A percentile compares a stretch with the other conserved stretches of the same genome.
Evolutionary conservation across 2,797 vertebrate species (phyloP).

Genomic region (Amblyraja radiata): DNA sequence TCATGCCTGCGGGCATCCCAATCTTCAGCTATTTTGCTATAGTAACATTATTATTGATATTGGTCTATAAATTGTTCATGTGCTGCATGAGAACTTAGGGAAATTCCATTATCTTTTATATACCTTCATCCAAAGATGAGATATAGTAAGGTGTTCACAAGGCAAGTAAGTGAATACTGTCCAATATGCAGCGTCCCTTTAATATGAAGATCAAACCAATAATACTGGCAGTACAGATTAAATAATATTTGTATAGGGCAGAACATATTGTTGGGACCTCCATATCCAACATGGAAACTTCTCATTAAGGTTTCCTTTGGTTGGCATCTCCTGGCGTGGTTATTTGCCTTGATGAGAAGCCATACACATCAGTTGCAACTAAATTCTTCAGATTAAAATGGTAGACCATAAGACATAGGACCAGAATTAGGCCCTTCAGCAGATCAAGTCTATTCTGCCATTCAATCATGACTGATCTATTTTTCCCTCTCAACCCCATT

Average conservation of each 20-base stretch:
- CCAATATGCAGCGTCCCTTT: background rate
- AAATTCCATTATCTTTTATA: background rate
- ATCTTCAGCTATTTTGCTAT: background rate
- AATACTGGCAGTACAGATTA: background rate
- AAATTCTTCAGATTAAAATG: background rate
- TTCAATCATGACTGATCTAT: too few species aligned
- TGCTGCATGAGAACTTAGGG: background rate
- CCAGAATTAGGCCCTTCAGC: too few species aligned
- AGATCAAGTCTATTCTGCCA: too few species aligned
- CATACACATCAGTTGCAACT: background rate
- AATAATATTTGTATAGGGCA: background rate
- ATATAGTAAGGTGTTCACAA: background rate
- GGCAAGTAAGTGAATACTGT: background rate
- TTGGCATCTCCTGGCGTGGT: background rate
- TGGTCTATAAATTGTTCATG: background rate
- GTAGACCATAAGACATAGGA: too few species aligned
- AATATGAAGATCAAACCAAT: background rate
- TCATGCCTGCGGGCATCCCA: background rate
- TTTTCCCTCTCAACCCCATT: too few species aligned
- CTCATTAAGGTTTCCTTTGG: background rate
- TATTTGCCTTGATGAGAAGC: background rate
- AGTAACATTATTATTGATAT: background rate
- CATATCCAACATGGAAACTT: background rate
- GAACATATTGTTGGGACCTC: background rate
- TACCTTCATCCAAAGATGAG: background rate